Base-by-base conservation (phyloP, 2,888 invertebrate genomes). In the Sphaerophoria taeniata region DNA sequence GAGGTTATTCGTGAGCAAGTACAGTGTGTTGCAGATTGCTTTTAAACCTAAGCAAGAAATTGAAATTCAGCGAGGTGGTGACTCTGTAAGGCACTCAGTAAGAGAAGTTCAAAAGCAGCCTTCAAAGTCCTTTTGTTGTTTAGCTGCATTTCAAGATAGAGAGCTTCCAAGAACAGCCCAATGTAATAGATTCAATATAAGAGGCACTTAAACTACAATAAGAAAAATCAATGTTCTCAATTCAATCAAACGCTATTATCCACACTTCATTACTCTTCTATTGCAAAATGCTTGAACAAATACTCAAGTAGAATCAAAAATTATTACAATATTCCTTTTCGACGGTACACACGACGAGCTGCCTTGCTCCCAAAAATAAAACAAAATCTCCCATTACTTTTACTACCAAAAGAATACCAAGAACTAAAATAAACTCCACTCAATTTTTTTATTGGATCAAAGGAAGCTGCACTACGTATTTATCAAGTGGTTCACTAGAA, bases 371-470 rank as follows among this genome's bases (percentile, higher is more conserved):
- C 24, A 4, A 39, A 65, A 43, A 3, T 43, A 43, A 43, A 43
- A 6, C 43, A 6, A 9, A 43, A 43, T 65, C 63, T 36, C 12
- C 6, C 12, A 43, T 24, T 0, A 0, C 12, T 4, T 6, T 65
- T 49, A 36, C 47, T 11, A 2, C 14, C 31, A 61, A 12, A 51
- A 24, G 5, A 51, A 53, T 9, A 53, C 51, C 67, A 67, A 67
- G 39, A 67, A 67, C 51, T 12, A 67, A 1, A 61, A 43, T 63
- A 24, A 67, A 34, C 24, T 43, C 53, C 24, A 67, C 39, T 67
- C 7, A 53, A 53, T 53, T 51, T 67, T 51, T 67, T 67, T 67
- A 56, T 84, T 76, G 72, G 84, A 84, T 84, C 55, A 84, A 75
- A 76, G 79, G 56, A 79, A 79, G 75, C 55, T 67, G 51, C 67